Percentiles rank a stretch among this genome's conserved stretches.
Conservation (phyloP, 2,888 invertebrate genomes). For the Micropterix aruncella region DNA sequence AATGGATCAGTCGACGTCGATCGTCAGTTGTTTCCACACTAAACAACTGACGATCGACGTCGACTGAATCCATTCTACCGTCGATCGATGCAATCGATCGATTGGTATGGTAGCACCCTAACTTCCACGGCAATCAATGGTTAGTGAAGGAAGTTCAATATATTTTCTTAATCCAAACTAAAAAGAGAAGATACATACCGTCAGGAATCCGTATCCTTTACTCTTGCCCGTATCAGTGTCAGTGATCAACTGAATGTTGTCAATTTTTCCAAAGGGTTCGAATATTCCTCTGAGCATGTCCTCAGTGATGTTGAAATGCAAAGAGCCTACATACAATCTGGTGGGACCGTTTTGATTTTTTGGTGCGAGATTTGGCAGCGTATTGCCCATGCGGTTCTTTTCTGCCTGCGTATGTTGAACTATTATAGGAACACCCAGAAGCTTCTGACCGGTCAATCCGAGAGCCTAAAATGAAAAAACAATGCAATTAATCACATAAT, state of each 20-base stretch:
- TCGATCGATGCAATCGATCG: no score
- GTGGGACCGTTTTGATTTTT: slow-evolving; percentile 89
- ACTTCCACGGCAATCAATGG: no score
- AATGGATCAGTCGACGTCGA: no score
- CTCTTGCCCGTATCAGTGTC: slow-evolving; percentile 91
- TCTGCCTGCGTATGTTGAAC: slow-evolving; percentile 97
- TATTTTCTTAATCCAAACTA: no score
- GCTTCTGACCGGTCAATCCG: slow-evolving; percentile 88
- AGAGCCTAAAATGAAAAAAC: slow-evolving; percentile 59
- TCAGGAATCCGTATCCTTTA: slow-evolving; percentile 95
- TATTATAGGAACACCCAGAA: slow-evolving; percentile 91
- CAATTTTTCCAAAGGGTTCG: slow-evolving; percentile 96
- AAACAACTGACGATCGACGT: no score
- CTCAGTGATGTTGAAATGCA: slow-evolving; percentile 97
- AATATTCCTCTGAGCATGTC: slow-evolving; percentile 98
- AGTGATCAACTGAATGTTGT: slow-evolving; percentile 88
- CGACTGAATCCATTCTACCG: no score
- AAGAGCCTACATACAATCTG: slow-evolving; percentile 91
- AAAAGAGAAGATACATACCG: slow-evolving; percentile 47
- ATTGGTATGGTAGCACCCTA: no score
- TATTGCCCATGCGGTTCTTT: slow-evolving; percentile 83
- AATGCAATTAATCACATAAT: no score
- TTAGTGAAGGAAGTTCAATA: no score
- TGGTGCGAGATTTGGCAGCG: slow-evolving; percentile 72
- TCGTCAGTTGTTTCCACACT: no score